Evolutionary conservation across 1,140 invertebrate genomes (phyloP).

Genomic region (Saccostrea echinata): DNA sequence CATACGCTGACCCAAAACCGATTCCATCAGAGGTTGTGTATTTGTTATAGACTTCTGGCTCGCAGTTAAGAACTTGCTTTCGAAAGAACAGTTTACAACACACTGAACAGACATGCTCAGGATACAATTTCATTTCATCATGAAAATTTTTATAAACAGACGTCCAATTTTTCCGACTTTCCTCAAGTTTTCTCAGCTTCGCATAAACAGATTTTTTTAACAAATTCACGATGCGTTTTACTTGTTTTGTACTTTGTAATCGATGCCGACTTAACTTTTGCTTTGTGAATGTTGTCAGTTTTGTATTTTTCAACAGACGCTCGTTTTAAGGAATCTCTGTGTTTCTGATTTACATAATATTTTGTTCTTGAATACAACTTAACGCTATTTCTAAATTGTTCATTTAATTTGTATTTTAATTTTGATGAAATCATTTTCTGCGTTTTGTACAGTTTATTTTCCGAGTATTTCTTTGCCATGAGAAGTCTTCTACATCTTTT

Average conservation of each 20-base stretch:
- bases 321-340: background rate
- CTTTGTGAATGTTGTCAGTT: background rate
- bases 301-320: background rate
- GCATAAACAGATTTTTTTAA: slow-evolving; percentile 1
- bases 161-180: background rate
- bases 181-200: background rate
- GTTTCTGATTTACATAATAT: background rate
- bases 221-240: background rate
- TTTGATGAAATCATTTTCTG: background rate
- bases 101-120: slow-evolving; percentile 44
- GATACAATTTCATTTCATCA: slow-evolving; percentile 1
- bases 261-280: background rate
- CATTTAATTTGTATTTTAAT: background rate
- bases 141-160: slow-evolving; percentile 40
- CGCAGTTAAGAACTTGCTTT: slow-evolving; percentile 47
- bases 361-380: background rate
- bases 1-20: background rate
- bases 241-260: background rate
- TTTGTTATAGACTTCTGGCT: background rate
- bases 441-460: background rate
- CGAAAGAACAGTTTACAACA: slow-evolving; percentile 43
- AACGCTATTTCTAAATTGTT: background rate
- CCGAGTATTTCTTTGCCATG: background rate
- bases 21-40: background rate
- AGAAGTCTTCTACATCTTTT: background rate